Evolutionary conservation across 2,113 vertebrate species (phyloP), one percentile per base, ranked within the genome.

Genomic region (Brachionichthys hirsutus): DNA sequence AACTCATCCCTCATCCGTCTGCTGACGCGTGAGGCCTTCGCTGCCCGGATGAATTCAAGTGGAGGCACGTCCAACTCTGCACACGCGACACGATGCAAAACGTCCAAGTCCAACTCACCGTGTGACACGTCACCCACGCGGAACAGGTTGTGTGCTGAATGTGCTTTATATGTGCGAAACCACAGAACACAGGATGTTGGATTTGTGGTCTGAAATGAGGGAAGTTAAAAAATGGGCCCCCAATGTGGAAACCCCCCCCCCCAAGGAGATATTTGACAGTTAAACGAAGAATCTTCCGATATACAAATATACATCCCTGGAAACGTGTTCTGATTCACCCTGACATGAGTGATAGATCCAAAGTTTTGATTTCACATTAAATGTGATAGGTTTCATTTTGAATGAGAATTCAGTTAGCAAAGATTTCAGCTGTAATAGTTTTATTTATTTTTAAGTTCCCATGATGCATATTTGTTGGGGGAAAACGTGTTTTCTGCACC

Each of bases 181-280:
- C 24, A 4, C 45, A 34, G 18, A 4, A 4, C 11, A 40, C 44
- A 36, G 30, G 45, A 40, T 11, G 68, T 57, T 72, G 36, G 41
- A 44, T 57, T 11, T 49, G 53, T 67, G 74, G 48, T 68, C 46
- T 61, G 41, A 52, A 52, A 75, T 51, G 9, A 20, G 40, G 47
- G 58, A 63, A 71, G 48, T 58, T 57, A 16, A 70, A 16, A 50
- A 17, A 46, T 16, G 14, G 12, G 17, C 13, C 12, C 6, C 7
- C 0, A 52, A 17, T 52, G 60, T 41, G 35, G 46, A 38, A 47
- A 24, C 22, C 13, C 22, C 6, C 13, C 42, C 48, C 6, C 13
- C 42, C 48, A 19, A 10, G 42, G 73, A 62, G 16, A 56, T 42
- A 65, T 62, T 22, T 44, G 54, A 50, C 56, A 40, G 50, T 44